A percentile compares a stretch with the other conserved stretches of the same genome.
Conservation (phyloP, 2,888 invertebrate species). For the Eubasilissa splendida region DNA sequence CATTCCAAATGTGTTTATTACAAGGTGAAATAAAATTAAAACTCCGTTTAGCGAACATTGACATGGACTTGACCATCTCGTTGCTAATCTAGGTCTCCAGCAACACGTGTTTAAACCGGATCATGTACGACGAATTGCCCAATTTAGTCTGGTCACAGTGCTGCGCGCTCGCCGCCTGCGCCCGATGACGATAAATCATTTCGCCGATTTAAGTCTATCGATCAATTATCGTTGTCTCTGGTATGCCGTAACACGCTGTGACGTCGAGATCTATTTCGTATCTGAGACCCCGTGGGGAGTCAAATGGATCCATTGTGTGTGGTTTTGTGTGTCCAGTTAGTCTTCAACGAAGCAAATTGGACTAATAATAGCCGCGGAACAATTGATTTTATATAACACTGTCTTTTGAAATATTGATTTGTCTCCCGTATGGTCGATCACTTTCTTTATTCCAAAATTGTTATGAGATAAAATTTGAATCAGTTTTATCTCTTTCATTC, state of each 20-base stretch:
- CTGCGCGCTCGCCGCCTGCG: not conserved
- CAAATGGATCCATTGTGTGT: not conserved
- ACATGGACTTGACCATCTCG: not conserved
- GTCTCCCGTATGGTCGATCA: not conserved
- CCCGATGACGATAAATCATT: slow-evolving; percentile 26
- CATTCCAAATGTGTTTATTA: no score
- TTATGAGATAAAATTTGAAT: no score
- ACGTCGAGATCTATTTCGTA: slow-evolving; percentile 5
- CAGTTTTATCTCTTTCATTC: no score
- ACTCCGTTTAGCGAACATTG: no score
- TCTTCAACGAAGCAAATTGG: not conserved
- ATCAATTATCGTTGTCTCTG: slow-evolving; percentile 26
- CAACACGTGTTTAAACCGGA: slow-evolving; percentile 31
- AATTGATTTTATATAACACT: no score
- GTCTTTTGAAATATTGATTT: not conserved
- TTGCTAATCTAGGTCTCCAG: not conserved
- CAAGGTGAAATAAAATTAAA: no score
- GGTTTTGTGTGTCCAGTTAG: not conserved
- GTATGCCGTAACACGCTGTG: slow-evolving; percentile 25
- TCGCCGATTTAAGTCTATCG: slow-evolving; percentile 27
- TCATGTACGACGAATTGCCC: slow-evolving; percentile 8
- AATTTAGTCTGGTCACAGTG: slow-evolving; percentile 1
- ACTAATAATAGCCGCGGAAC: not conserved
- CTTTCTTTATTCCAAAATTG: no score
- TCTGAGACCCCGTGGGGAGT: not conserved